Base-by-base conservation (phyloP, 2,888 invertebrate species). In the Drosophila mimica region DNA sequence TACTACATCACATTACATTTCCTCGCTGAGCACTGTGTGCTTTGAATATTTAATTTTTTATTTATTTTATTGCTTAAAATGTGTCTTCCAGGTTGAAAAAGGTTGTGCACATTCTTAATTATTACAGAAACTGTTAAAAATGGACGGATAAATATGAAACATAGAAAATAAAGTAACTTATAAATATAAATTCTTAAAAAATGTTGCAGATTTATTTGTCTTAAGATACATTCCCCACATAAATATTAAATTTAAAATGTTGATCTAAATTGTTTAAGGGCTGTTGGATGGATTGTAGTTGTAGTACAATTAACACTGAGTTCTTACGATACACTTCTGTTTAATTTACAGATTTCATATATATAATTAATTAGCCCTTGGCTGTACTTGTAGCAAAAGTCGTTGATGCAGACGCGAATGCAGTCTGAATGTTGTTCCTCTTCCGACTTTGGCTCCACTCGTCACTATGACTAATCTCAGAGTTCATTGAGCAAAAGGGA, bases 361-460 rank as follows among this genome's bases (percentile, higher is more conserved):
- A 40, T 59, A 56, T 59, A 64, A 65, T 68, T 62, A 61, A 20
- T 38, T 30, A 25, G 30, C 20, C 20, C 13, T 60, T 48, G 34
- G n/a, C 49, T 31, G 53, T 36, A 38, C 28, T 53, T 68, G 36
- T 8, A n/a, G 49, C 33, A 7, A 36, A 30, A 2, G 7, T 17
- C 30, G 38, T 31, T 30, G 36, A 31, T 49, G 56, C 25, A 17
- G 70, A 48, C 8, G 48, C 48, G 8, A 25, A 54, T 56, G 52
- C 7, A 52, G 53, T 11, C 28, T 13, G 13, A 25, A 20, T 65
- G 38, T 51, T 65, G n/a, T 31, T 51, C n/a, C 51, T 36, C 25
- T 28, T 49, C 25, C 34, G 4, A 20, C 20, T n/a, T 30, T 33
- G 33, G 17, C 52, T 33, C 3, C 6, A 25, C 30, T 43, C 40